phyloP scores from a whole-genome alignment of 2,113 vertebrate species.

The Sinocyclocheilus anshuiensis region DNA sequence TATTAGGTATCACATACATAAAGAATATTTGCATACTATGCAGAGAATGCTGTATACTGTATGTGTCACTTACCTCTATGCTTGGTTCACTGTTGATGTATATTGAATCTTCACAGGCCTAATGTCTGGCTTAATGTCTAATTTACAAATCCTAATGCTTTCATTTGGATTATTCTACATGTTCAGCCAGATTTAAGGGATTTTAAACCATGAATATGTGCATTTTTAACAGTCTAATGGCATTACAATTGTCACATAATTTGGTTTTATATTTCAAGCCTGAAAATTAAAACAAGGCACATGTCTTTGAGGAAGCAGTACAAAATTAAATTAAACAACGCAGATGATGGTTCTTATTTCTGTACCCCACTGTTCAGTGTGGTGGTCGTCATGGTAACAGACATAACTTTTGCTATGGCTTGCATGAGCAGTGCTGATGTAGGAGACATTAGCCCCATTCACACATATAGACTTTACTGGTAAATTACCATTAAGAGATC shows the following conservation, averaged over 20 bases:
- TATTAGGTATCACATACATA: neutral
- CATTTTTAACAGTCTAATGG: neutral
- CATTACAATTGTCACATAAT: constrained; percentile 43
- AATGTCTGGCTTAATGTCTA: constrained; percentile 62
- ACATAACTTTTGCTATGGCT: constrained; percentile 67
- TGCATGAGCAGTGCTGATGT: constrained; percentile 62
- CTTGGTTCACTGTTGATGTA: neutral
- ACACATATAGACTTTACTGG: no score
- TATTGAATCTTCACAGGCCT: neutral
- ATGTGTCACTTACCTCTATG: neutral
- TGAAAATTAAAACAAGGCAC: constrained; percentile 13
- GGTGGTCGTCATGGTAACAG: constrained; percentile 76
- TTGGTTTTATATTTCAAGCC: constrained; percentile 39
- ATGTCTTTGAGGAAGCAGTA: constrained; percentile 42
- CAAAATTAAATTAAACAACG: neutral
- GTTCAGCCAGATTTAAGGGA: constrained; percentile 42
- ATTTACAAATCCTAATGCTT: constrained; percentile 58
- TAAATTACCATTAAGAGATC: no score
- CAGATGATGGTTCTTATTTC: neutral
- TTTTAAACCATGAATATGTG: constrained; percentile 41
- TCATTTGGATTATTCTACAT: constrained; percentile 32
- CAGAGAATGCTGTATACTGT: neutral
- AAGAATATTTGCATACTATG: no score
- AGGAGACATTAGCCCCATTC: neutral
- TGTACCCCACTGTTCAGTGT: constrained; percentile 48